A percentile compares a stretch with the other conserved stretches of the same genome.
Conservation (phyloP, 1,140 invertebrate species). For the Brachionus angularis region DNA sequence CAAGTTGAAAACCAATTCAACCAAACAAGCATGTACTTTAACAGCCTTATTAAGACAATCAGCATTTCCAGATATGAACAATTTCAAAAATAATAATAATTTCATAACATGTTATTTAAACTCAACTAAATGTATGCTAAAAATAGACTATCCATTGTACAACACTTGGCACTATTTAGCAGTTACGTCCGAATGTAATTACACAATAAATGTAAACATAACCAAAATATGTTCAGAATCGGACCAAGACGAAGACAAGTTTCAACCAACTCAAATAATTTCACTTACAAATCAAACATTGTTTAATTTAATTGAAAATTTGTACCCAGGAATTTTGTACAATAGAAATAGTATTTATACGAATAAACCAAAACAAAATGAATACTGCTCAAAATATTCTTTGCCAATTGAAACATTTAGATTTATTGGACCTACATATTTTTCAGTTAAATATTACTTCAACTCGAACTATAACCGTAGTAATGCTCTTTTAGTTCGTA, state of each 20-base stretch:
- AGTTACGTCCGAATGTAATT: conserved; percentile 26
- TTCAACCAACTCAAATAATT: too few relatives aligned
- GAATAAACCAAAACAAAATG: background rate
- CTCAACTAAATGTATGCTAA: conserved; percentile 11
- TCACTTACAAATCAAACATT: conserved; percentile 2
- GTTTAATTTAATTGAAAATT: conserved; percentile 1
- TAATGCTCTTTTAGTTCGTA: conserved; percentile 33
- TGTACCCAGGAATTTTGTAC: background rate
- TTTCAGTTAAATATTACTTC: conserved; percentile 42
- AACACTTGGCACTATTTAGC: conserved; percentile 34
- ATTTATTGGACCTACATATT: conserved; percentile 39
- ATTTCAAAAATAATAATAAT: conserved; percentile 15
- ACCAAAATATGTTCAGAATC: background rate
- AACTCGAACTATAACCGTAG: conserved; percentile 41
- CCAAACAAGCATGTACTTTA: background rate
- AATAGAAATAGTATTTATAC: too few relatives aligned
- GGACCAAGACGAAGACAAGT: background rate
- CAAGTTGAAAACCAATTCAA: conserved; percentile 27
- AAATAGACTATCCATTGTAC: background rate
- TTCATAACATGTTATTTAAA: background rate
- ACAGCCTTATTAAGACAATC: conserved; percentile 26
- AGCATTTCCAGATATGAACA: conserved; percentile 40
- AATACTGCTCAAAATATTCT: conserved; percentile 23
- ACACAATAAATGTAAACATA: conserved; percentile 13
- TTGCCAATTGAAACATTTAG: conserved; percentile 36